Evolutionary conservation across 2,888 invertebrate species (phyloP), one percentile per base, ranked within the genome.

Genomic region (Suillia variegata): DNA sequence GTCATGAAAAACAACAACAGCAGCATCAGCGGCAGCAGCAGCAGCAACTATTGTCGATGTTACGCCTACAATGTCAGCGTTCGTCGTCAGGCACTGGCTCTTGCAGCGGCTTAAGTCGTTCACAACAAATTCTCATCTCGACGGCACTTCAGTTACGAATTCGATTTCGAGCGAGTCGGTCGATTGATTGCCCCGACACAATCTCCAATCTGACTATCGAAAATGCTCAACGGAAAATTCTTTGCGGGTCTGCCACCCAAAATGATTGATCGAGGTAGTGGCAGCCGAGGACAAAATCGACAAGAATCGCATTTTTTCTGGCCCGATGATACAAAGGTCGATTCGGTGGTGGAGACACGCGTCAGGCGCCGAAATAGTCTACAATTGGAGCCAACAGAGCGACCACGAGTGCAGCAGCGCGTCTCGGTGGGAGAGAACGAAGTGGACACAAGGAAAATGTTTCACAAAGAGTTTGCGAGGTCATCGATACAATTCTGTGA

Each of bases 161-260:
- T 33, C 22, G 38, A 38, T 48, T 55, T 34, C 50, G 42, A 54
- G 52, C 51, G 54, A 50, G 51, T 59, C 61, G 54, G 61, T 65
- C 53, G 56, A 45, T n/a, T 56, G 56, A 59, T 59, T 45, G 62
- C n/a, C n/a, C n/a, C n/a, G n/a, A n/a, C n/a, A n/a, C n/a, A n/a
- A n/a, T n/a, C n/a, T n/a, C n/a, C 58, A 18, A 45, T 18, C 17
- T 45, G 20, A n/a, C n/a, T n/a, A n/a, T n/a, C 56, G 24, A 67
- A 50, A 62, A 82, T 82, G 82, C 62, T 80, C 56, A 82, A 82
- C 59, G 82, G 82, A 59, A 82, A 82, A 68, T 82, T 82, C 67
- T 82, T 75, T 54, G 75, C 79, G 52, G 82, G 82, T 4, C 69
- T 82, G 61, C 76, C 82, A 56, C 78, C 80, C 50, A 74, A 74